Percentiles rank a stretch among this genome's conserved stretches.
Evolutionary conservation across 2,113 vertebrate species (phyloP).

Genomic region (Rhynchomys soricoides): DNA sequence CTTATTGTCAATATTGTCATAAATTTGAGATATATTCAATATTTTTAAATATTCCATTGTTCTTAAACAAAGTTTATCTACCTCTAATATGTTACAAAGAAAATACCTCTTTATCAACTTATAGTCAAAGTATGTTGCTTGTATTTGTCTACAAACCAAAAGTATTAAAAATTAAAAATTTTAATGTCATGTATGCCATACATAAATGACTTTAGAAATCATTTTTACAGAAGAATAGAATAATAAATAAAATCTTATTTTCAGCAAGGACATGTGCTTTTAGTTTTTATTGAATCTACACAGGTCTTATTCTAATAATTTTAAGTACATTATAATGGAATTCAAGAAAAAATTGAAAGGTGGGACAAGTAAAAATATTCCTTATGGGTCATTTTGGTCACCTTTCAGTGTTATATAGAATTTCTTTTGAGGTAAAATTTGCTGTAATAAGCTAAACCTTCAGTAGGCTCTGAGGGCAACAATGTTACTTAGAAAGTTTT

Average conservation of each 20-base stretch:
- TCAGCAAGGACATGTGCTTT: background rate
- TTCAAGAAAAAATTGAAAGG: background rate
- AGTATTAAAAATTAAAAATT: background rate
- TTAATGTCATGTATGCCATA: background rate
- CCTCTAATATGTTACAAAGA: conserved; percentile 6
- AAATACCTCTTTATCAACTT: background rate
- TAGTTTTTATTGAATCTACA: background rate
- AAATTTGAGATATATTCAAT: conserved; percentile 12
- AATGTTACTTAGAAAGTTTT: no score
- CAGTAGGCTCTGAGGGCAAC: accelerated
- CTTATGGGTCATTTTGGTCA: background rate
- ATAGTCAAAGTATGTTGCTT: background rate
- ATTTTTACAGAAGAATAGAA: background rate
- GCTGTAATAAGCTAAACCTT: background rate
- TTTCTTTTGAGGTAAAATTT: background rate
- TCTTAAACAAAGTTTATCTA: background rate
- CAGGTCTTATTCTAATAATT: background rate
- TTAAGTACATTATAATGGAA: background rate
- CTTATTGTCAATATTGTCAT: background rate
- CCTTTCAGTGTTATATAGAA: background rate
- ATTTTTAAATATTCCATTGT: background rate
- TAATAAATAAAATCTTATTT: background rate
- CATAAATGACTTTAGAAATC: background rate
- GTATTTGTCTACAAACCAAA: background rate
- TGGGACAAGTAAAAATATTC: background rate